phyloP scores from a whole-genome alignment of 2,113 vertebrate genomes.

The Epinephelus lanceolatus region DNA sequence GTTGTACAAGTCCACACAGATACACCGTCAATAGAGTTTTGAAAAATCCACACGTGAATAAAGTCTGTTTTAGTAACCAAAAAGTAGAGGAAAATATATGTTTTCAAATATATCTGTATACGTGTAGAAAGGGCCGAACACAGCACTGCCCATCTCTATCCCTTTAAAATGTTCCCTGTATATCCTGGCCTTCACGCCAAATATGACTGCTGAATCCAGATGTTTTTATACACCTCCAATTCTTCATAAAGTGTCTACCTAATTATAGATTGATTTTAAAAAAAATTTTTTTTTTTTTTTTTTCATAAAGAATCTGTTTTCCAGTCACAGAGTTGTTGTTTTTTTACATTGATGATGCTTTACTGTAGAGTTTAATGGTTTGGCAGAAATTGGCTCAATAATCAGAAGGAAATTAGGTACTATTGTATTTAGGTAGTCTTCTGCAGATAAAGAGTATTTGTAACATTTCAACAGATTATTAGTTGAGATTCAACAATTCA shows the following conservation, averaged over 20 bases:
- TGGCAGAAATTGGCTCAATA: background rate
- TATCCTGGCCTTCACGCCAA: background rate
- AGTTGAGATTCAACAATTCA: too few relatives aligned
- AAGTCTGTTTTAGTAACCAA: too few relatives aligned
- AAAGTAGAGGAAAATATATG: too few relatives aligned
- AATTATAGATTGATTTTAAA: too few relatives aligned
- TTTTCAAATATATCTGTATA: too few relatives aligned
- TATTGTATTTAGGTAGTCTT: too few relatives aligned
- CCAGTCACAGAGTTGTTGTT: background rate
- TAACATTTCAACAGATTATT: too few relatives aligned
- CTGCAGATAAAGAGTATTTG: too few relatives aligned
- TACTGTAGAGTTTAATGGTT: background rate
- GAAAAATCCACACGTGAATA: too few relatives aligned
- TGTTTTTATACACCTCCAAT: background rate
- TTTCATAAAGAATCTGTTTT: background rate
- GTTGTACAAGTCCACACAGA: too few relatives aligned
- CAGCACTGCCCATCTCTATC: constrained; percentile 4
- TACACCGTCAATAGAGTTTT: too few relatives aligned
- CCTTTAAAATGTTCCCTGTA: constrained; percentile 10
- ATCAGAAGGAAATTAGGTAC: background rate
- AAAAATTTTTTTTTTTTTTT: background rate
- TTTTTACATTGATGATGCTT: background rate
- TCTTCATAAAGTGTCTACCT: background rate
- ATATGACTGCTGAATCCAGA: background rate
- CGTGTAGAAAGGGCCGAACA: too few relatives aligned